These are phyloP conservation scores for Pristionchus exspectatus DNA, from an alignment of 2,888 invertebrate species.

Conservation along the genomic window DNA sequence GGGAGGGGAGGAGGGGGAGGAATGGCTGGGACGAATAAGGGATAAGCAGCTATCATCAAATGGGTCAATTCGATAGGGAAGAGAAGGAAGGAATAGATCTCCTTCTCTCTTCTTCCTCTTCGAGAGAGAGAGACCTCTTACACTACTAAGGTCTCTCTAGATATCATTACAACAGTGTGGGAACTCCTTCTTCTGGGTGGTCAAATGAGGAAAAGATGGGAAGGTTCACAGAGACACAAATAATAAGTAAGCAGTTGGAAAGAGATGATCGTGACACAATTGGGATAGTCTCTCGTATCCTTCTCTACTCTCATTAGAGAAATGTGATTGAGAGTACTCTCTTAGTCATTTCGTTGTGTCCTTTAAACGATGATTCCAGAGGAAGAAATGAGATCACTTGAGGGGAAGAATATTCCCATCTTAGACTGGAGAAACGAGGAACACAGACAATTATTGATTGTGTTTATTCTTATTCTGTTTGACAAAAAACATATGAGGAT, in stretches of 20 bases:
- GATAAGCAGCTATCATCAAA: constrained; percentile 44
- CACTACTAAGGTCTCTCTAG: constrained; percentile 42
- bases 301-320: constrained; percentile 26
- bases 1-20: neutral
- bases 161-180: constrained; percentile 14
- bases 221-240: constrained; percentile 42
- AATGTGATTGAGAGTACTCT: constrained; percentile 10
- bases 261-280: constrained; percentile 28
- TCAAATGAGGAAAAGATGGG: constrained; percentile 42
- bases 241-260: neutral
- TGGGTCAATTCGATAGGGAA: constrained; percentile 49
- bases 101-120: neutral
- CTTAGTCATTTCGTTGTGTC: constrained; percentile 31
- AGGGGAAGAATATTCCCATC: neutral
- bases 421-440: neutral
- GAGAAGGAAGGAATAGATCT: neutral
- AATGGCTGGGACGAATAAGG: neutral
- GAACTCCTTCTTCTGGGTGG: neutral
- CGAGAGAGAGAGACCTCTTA: constrained; percentile 24
- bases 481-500: neutral
- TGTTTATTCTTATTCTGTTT: neutral
- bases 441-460: neutral
- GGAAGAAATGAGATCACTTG: neutral
- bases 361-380: constrained; percentile 39
- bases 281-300: constrained; percentile 9